phyloP scores from a whole-genome alignment of 2,113 vertebrate genomes.

The Neofelis nebulosa region DNA sequence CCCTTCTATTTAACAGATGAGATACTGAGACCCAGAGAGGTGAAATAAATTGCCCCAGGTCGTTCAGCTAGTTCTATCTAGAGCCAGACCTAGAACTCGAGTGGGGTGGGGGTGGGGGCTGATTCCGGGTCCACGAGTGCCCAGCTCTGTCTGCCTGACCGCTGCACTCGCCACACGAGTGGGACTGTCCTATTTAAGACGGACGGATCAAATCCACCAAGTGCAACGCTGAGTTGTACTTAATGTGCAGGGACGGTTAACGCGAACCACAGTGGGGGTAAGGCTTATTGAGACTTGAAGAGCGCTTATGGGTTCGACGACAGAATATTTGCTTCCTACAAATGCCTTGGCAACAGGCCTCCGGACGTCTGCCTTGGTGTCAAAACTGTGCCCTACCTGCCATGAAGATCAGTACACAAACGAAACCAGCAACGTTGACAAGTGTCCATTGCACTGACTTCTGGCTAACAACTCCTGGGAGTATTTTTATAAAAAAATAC shows the following conservation, averaged over 20 bases:
- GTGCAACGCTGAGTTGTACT: neutral
- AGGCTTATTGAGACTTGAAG: neutral
- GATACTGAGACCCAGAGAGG: neutral
- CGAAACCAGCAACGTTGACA: neutral
- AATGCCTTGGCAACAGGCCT: neutral
- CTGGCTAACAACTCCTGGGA: neutral
- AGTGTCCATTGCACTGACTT: neutral
- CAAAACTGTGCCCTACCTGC: neutral
- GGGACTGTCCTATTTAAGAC: neutral
- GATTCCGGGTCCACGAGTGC: neutral
- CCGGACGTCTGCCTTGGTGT: neutral
- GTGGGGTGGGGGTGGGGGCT: neutral
- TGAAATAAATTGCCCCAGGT: neutral
- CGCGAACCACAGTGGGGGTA: rapidly evolving
- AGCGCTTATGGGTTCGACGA: neutral
- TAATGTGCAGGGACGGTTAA: rapidly evolving
- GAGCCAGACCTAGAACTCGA: neutral
- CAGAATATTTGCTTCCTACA: neutral
- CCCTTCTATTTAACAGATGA: neutral
- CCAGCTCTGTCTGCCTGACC: neutral
- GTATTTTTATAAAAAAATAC: constrained; percentile 8
- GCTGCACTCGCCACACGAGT: neutral
- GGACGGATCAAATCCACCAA: neutral
- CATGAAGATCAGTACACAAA: too few relatives aligned
- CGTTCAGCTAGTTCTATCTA: too few relatives aligned